Evolutionary conservation across 1,140 invertebrate genomes (phyloP).

Genomic region (Drosophila sechellia): DNA sequence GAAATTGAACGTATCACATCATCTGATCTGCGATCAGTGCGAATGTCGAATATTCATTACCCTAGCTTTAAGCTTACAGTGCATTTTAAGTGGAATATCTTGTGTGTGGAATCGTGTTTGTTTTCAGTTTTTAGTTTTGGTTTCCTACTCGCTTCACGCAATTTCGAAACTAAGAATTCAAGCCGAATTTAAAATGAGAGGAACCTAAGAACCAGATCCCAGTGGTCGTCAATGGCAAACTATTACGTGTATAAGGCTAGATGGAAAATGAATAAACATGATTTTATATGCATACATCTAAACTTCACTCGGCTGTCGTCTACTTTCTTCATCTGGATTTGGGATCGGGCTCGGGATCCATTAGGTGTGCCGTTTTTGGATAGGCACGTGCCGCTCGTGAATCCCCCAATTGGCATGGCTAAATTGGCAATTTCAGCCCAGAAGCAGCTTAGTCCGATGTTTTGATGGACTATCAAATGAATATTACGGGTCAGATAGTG

Average conservation of each 20-base stretch:
- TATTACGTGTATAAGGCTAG: slow-evolving; percentile 75
- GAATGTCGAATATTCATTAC: slow-evolving; percentile 37
- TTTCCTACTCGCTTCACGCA: slow-evolving; percentile 23
- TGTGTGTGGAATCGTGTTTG: slow-evolving; percentile 2
- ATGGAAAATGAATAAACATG: slow-evolving; percentile 62
- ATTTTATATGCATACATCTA: slow-evolving; percentile 63
- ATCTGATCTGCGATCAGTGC: slow-evolving; percentile 23
- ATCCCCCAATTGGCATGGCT: slow-evolving; percentile 3
- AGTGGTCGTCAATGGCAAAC: slow-evolving; percentile 75
- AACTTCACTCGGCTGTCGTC: not conserved
- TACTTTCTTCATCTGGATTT: slow-evolving; percentile 1
- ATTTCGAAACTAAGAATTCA: slow-evolving; percentile 39
- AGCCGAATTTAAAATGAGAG: slow-evolving; percentile 71
- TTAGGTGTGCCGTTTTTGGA: not conserved
- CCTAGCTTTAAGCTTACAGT: slow-evolving; percentile 33
- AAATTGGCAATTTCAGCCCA: slow-evolving; percentile 37
- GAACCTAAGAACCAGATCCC: slow-evolving; percentile 32
- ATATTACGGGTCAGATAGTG: not conserved
- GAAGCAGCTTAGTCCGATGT: slow-evolving; percentile 33
- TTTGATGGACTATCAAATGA: slow-evolving; percentile 25
- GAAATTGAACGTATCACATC: slow-evolving; percentile 9
- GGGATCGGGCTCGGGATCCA: slow-evolving; percentile 9
- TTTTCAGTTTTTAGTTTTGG: slow-evolving; percentile 1
- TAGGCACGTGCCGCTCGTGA: slow-evolving; percentile 27
- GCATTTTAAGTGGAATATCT: slow-evolving; percentile 35